Percentiles rank a stretch among this genome's conserved stretches.
phyloP scores from a whole-genome alignment of 2,888 invertebrate species.

The Conus canariensis region DNA sequence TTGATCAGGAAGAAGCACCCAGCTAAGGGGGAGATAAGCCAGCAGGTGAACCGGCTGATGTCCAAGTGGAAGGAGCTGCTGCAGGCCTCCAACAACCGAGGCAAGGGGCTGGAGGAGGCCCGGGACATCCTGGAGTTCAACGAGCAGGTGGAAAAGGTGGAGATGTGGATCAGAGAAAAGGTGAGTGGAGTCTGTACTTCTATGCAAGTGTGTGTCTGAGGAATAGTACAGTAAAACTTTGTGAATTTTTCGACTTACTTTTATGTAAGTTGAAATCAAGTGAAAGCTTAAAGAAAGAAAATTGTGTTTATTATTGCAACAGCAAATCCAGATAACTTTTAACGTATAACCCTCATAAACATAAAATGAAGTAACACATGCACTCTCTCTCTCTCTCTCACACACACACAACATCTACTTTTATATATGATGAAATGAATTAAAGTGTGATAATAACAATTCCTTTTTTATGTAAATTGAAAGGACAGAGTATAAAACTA shows the following conservation, averaged over 20 bases:
- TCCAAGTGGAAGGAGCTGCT: conserved; percentile 89
- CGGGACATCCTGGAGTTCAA: conserved; percentile 98
- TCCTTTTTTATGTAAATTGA: no score
- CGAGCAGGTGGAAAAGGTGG: conserved; percentile 96
- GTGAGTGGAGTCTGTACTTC: conserved; percentile 77
- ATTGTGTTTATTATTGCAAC: not conserved
- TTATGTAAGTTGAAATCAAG: not conserved
- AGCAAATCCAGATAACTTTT: not conserved
- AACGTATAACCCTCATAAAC: no score
- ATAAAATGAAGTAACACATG: no score
- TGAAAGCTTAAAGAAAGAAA: no score
- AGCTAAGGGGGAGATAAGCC: conserved; percentile 85
- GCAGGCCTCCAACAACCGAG: conserved; percentile 84
- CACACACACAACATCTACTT: no score
- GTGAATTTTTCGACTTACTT: no score
- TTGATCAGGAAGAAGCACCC: conserved; percentile 86
- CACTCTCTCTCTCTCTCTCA: no score
- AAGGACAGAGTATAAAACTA: no score
- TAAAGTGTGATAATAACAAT: no score
- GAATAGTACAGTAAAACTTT: not conserved
- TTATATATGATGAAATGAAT: no score
- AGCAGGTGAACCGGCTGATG: conserved; percentile 85
- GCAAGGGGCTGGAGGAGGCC: conserved; percentile 95
- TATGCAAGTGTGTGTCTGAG: not conserved
- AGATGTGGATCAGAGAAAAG: conserved; percentile 98